A percentile compares a stretch with the other conserved stretches of the same genome.
Conservation (phyloP, 2,888 invertebrate species). For the Antheraea yamamai region DNA sequence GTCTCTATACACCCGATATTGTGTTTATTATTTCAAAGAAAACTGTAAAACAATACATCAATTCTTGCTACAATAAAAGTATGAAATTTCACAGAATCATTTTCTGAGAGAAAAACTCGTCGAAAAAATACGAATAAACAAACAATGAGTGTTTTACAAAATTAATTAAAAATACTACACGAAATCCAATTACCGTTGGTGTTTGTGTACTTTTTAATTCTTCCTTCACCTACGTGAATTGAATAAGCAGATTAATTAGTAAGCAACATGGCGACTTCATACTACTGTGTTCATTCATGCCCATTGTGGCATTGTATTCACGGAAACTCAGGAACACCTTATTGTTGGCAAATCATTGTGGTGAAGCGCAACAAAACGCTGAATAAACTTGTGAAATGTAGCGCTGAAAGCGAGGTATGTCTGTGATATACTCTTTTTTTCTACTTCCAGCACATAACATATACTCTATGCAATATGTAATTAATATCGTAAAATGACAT, state of each 20-base stretch:
- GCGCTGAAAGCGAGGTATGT: conserved; percentile 25
- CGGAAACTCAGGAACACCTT: conserved; percentile 38
- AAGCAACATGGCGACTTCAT: conserved; percentile 55
- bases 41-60: neutral
- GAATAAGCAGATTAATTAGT: conserved; percentile 60
- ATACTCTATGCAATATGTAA: no score
- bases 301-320: conserved; percentile 58
- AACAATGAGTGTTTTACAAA: conserved; percentile 22
- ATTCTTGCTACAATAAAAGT: neutral
- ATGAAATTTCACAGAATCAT: neutral
- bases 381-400: conserved; percentile 27
- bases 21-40: neutral
- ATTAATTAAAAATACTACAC: conserved; percentile 31
- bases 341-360: conserved; percentile 45
- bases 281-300: conserved; percentile 46
- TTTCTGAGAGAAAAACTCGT: neutral
- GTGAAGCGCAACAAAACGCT: conserved; percentile 19
- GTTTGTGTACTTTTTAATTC: conserved; percentile 31
- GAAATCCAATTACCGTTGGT: conserved; percentile 40
- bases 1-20: neutral
- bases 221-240: conserved; percentile 32
- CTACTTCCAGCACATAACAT: neutral
- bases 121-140: conserved; percentile 12
- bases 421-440: conserved; percentile 17
- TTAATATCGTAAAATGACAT: no score